Conservation (phyloP, 2,113 vertebrate species). For the Hypocryptadius cinnamomeus region DNA sequence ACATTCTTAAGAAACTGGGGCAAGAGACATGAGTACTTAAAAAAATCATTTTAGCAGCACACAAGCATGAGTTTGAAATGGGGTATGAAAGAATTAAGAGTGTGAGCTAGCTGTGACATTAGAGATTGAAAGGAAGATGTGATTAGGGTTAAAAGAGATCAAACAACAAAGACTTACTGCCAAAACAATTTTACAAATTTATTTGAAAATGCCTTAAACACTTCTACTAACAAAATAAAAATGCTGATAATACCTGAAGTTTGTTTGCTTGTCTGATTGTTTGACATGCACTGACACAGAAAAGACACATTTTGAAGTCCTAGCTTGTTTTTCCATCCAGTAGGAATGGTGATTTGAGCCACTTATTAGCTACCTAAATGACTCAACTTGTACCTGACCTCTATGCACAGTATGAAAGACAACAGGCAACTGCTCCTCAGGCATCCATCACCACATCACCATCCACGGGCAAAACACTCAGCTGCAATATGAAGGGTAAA, state of each 20-base stretch:
- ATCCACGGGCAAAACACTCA: background rate
- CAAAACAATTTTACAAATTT: conserved; percentile 31
- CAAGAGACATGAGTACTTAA: background rate
- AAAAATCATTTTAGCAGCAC: conserved; percentile 3
- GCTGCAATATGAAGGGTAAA: background rate
- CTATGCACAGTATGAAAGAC: background rate
- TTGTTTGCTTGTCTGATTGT: background rate
- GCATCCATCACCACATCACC: background rate
- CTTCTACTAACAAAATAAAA: conserved; percentile 10
- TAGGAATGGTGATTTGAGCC: background rate
- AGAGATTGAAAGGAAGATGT: conserved; percentile 42
- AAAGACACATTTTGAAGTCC: background rate
- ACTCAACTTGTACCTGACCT: background rate
- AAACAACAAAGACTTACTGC: conserved; percentile 49
- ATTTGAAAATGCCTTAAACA: conserved; percentile 3
- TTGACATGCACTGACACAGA: background rate
- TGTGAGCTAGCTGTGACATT: conserved; percentile 18
- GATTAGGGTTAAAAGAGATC: conserved; percentile 44
- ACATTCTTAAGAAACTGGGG: conserved; percentile 1
- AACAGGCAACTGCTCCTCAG: background rate
- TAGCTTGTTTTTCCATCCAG: background rate
- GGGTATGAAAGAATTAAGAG: background rate
- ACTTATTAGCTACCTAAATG: background rate
- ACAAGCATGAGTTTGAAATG: background rate
- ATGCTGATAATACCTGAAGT: background rate